Evolutionary conservation across 2,113 vertebrate genomes (phyloP).

Genomic region (Blennius ocellaris): DNA sequence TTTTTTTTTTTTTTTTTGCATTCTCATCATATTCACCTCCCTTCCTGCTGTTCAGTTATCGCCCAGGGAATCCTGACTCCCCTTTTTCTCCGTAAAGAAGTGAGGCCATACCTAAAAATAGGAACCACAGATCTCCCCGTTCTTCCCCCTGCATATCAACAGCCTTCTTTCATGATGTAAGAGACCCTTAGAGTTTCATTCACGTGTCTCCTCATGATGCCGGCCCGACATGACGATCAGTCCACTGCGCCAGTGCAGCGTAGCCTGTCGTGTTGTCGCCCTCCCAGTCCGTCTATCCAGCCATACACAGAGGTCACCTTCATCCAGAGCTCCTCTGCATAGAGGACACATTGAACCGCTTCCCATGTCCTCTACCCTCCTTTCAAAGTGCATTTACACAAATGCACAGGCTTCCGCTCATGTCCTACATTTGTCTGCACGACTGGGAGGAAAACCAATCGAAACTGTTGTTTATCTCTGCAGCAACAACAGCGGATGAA

Average conservation of each 20-base stretch:
- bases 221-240: neutral
- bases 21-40: slow-evolving; percentile 43
- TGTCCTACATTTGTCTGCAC: slow-evolving; percentile 62
- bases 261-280: slow-evolving; percentile 4
- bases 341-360: slow-evolving; percentile 52
- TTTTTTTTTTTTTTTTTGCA: slow-evolving; percentile 12
- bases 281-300: slow-evolving; percentile 26
- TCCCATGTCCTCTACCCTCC: slow-evolving; percentile 41
- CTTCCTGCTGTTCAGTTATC: slow-evolving; percentile 53
- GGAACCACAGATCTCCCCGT: slow-evolving; percentile 40
- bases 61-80: slow-evolving; percentile 64
- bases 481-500: neutral
- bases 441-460: slow-evolving; percentile 26
- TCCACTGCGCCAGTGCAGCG: neutral
- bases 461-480: slow-evolving; percentile 16
- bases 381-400: slow-evolving; percentile 33
- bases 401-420: slow-evolving; percentile 35
- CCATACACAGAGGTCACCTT: slow-evolving; percentile 68
- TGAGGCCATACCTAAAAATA: slow-evolving; percentile 69
- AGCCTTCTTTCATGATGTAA: neutral
- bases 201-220: neutral
- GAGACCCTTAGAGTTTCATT: slow-evolving; percentile 5
- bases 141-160: slow-evolving; percentile 21
- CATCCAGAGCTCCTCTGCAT: slow-evolving; percentile 43
- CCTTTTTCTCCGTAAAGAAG: slow-evolving; percentile 25